A percentile compares a stretch with the other conserved stretches of the same genome.
These are phyloP conservation scores for Apamea crenata DNA, from an alignment of 2,888 invertebrate genomes.

Conservation along the genomic window DNA sequence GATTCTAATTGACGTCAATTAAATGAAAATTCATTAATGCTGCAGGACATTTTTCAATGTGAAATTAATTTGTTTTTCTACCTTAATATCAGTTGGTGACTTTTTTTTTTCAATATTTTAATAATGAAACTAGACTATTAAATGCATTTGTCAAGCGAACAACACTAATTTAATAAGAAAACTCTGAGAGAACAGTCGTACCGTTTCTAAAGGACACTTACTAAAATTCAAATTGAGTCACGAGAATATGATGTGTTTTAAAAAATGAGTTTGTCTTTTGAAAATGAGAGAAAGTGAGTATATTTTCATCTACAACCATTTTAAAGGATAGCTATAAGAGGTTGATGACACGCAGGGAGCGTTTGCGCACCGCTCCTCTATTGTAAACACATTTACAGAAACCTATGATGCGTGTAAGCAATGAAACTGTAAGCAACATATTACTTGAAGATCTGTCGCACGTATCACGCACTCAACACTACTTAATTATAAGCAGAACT, in stretches of 20 bases:
- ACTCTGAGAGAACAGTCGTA: too few species aligned
- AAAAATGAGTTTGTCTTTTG: background rate
- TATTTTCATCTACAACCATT: background rate
- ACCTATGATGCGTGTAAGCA: background rate
- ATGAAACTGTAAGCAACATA: background rate
- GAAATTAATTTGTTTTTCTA: background rate
- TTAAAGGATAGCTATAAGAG: background rate
- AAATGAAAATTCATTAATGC: background rate
- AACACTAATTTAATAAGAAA: too few species aligned
- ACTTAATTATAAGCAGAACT: slow-evolving; percentile 7
- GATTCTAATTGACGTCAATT: background rate
- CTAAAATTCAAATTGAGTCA: background rate
- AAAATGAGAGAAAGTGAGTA: background rate
- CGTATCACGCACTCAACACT: slow-evolving; percentile 30
- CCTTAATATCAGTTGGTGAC: background rate
- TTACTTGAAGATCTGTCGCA: slow-evolving; percentile 4
- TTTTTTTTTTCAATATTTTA: background rate
- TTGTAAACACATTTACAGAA: slow-evolving; percentile 7
- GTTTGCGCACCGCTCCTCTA: background rate
- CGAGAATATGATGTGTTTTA: background rate
- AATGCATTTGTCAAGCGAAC: too few species aligned
- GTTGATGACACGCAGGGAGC: background rate
- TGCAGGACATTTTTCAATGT: background rate
- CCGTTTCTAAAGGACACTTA: background rate
- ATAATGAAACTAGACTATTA: too few species aligned